phyloP scores from a whole-genome alignment of 1,140 invertebrate genomes.

The Cryptotermes secundus region DNA sequence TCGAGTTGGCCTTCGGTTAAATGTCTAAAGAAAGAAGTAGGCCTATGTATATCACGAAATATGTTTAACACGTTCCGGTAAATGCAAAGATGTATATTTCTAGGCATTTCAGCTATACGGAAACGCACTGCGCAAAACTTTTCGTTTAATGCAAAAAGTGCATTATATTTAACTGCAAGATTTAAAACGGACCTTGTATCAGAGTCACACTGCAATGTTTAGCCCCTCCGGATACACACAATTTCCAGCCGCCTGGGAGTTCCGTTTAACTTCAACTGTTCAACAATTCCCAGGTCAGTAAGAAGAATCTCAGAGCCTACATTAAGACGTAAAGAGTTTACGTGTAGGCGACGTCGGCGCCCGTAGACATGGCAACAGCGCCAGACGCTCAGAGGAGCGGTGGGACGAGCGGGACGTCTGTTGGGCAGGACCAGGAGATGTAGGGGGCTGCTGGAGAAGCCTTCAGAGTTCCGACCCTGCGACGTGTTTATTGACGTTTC shows the following conservation, averaged over 20 bases:
- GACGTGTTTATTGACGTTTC: background rate
- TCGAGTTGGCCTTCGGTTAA: too few species aligned
- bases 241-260: background rate
- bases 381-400: background rate
- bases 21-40: too few species aligned
- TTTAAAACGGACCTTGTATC: too few species aligned
- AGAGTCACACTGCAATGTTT: too few species aligned
- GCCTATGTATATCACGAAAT: too few species aligned
- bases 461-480: background rate
- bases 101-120: too few species aligned
- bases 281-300: background rate
- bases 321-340: background rate
- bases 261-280: background rate
- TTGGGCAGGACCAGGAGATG: background rate
- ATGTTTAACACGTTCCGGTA: too few species aligned
- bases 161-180: too few species aligned
- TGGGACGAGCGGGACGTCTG: background rate
- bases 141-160: too few species aligned
- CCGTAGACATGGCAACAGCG: constrained; percentile 4
- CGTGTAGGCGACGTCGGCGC: background rate
- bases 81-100: too few species aligned
- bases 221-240: too few species aligned
- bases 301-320: background rate
- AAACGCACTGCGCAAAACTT: too few species aligned
- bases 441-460: constrained; percentile 12